These are phyloP conservation scores for Cydia amplana DNA, from an alignment of 1,140 invertebrate genomes.

Conservation along the genomic window DNA sequence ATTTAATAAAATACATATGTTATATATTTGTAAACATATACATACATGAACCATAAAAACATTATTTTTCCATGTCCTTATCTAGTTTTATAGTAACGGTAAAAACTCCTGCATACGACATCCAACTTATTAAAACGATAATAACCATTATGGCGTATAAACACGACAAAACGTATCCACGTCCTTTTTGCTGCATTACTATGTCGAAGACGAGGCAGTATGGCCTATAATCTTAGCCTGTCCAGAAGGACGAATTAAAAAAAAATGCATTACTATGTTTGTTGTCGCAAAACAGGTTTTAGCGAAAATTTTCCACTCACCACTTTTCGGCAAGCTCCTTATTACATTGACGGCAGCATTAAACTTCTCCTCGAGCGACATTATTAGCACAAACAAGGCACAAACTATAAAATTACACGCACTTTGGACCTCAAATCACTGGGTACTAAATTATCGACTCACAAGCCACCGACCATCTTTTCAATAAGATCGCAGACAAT, in stretches of 20 bases:
- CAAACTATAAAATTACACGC: slow-evolving; percentile 47
- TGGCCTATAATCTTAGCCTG: too few relatives aligned
- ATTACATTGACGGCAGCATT: slow-evolving; percentile 94
- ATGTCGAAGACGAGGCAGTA: too few relatives aligned
- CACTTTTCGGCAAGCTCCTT: slow-evolving; percentile 92
- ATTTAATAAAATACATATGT: too few relatives aligned
- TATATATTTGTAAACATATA: background rate
- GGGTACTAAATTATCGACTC: slow-evolving; percentile 17
- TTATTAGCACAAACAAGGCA: slow-evolving; percentile 57
- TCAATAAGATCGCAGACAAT: slow-evolving; percentile 29
- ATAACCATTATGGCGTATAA: background rate
- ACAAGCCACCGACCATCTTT: slow-evolving; percentile 11
- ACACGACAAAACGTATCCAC: background rate
- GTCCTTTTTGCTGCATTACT: background rate
- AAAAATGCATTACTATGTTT: background rate
- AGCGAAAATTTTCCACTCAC: slow-evolving; percentile 77
- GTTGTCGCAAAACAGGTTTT: slow-evolving; percentile 11
- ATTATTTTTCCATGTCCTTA: background rate
- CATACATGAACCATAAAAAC: background rate
- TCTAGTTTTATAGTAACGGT: background rate
- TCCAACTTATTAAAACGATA: background rate
- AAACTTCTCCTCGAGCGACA: slow-evolving; percentile 91
- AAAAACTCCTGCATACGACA: background rate
- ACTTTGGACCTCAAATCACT: slow-evolving; percentile 63
- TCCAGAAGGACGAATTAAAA: too few relatives aligned